These are phyloP conservation scores for Pituophis catenifer DNA, from an alignment of 2,113 vertebrate genomes.

Conservation along the genomic window DNA sequence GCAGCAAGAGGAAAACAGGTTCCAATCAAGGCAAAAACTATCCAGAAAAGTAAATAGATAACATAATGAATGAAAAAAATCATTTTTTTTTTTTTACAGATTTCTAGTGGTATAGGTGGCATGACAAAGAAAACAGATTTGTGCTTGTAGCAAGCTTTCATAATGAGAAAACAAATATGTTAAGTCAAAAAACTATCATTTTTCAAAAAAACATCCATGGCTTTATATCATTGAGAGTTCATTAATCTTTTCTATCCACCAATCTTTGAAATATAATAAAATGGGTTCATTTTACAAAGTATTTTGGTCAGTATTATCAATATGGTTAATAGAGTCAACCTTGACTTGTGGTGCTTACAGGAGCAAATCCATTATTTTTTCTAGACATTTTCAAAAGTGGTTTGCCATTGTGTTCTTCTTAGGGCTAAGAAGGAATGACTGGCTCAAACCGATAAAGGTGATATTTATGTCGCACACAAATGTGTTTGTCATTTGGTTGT, in stretches of 20 bases:
- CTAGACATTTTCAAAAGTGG: no score
- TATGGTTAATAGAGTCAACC: not conserved
- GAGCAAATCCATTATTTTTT: not conserved
- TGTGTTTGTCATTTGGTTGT: no score
- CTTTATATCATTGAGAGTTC: not conserved
- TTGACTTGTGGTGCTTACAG: not conserved
- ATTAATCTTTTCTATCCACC: not conserved
- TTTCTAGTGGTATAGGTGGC: not conserved
- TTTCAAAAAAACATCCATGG: not conserved
- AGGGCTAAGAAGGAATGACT: no score
- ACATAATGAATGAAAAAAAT: no score
- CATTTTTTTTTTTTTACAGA: not conserved
- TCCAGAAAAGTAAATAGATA: not conserved
- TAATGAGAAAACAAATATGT: not conserved
- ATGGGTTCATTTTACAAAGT: not conserved
- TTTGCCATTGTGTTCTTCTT: no score
- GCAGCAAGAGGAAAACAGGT: not conserved
- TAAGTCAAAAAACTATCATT: not conserved
- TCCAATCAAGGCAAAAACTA: not conserved
- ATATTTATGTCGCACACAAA: no score
- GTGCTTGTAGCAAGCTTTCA: not conserved
- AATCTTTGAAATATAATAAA: not conserved
- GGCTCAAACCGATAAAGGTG: no score
- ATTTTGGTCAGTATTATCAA: not conserved
- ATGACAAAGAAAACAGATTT: not conserved